Evolutionary conservation across 2,113 vertebrate species (phyloP).

Genomic region (Tragulus kanchil): DNA sequence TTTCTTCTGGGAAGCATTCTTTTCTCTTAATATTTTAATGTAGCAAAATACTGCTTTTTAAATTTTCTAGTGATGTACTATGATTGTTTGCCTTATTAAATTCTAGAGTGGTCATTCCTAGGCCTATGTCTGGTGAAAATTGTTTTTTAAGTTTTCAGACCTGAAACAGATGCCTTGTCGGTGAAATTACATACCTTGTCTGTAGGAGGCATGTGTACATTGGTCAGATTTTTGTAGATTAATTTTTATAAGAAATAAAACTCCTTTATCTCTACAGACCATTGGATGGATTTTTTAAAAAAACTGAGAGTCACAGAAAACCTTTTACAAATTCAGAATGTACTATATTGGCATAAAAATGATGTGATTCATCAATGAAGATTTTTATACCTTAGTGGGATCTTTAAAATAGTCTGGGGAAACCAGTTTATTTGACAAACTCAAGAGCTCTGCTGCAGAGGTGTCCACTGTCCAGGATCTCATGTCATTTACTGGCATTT

Average conservation of each 20-base stretch:
- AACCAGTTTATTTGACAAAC: background rate
- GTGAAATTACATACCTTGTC: background rate
- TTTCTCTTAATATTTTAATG: constrained; percentile 38
- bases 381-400: background rate
- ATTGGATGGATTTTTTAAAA: background rate
- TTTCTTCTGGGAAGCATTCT: background rate
- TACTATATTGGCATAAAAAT: background rate
- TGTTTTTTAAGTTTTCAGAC: constrained; percentile 13
- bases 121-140: background rate
- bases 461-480: background rate
- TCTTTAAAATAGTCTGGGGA: constrained; percentile 42
- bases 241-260: background rate
- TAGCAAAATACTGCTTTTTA: background rate
- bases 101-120: background rate
- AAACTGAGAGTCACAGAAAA: background rate
- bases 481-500: background rate
- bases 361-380: background rate
- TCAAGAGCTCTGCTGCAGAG: background rate
- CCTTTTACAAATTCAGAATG: background rate
- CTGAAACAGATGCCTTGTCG: background rate
- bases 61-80: background rate
- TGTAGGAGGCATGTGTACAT: background rate
- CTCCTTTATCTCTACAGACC: background rate
- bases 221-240: constrained; percentile 8
- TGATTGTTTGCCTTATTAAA: background rate